phyloP scores from a whole-genome alignment of 2,113 vertebrate genomes.

The Oncorhynchus kisutch region DNA sequence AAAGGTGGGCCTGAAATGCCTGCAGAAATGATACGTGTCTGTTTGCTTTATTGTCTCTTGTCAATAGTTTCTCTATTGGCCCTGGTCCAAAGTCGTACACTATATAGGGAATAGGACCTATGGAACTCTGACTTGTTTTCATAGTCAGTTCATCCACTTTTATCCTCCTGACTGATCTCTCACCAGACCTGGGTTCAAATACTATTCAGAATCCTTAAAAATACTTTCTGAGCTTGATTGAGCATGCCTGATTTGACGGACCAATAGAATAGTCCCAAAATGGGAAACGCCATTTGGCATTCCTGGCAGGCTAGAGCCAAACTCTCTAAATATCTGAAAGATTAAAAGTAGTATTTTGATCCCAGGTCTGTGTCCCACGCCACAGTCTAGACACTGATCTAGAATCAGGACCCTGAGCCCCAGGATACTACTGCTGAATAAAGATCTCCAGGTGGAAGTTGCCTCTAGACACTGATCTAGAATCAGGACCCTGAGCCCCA shows the following conservation, averaged over 20 bases:
- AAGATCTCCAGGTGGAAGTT: too few relatives aligned
- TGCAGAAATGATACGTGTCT: background rate
- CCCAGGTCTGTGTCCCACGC: background rate
- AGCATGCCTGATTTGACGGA: too few relatives aligned
- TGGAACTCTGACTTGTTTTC: background rate
- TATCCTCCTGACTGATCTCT: background rate
- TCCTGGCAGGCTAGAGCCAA: too few relatives aligned
- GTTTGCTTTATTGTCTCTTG: background rate
- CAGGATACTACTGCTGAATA: conserved; percentile 11
- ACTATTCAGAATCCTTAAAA: background rate
- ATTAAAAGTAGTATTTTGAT: too few relatives aligned
- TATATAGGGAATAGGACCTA: too few relatives aligned
- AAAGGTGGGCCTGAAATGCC: background rate
- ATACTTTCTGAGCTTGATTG: too few relatives aligned
- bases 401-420: background rate
- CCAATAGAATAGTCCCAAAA: too few relatives aligned
- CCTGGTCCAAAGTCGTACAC: too few relatives aligned
- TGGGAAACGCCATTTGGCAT: too few relatives aligned
- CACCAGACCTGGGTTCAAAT: background rate
- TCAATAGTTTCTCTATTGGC: background rate
- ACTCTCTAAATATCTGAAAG: too few relatives aligned
- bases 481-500: too few relatives aligned
- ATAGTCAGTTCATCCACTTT: conserved; percentile 4
- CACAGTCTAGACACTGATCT: background rate
- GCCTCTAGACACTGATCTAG: too few relatives aligned